phyloP scores from a whole-genome alignment of 2,113 vertebrate genomes.

The Hemibagrus wyckioides region DNA sequence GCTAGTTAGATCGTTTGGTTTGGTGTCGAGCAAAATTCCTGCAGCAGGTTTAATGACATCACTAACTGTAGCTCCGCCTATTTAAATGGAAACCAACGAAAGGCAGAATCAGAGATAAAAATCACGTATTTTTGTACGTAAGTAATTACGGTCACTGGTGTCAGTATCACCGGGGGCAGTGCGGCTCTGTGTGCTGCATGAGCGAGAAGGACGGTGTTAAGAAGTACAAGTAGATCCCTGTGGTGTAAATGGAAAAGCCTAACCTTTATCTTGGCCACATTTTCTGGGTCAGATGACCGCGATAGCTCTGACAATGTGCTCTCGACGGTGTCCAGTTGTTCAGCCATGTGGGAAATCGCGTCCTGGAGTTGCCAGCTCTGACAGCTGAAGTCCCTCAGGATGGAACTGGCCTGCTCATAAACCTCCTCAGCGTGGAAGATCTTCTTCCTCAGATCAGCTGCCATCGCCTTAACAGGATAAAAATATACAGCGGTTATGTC shows the following conservation, averaged over 20 bases:
- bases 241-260: neutral
- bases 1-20: neutral
- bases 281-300: slow-evolving; percentile 73
- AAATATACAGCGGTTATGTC: neutral
- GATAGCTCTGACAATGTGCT: slow-evolving; percentile 74
- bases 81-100: neutral
- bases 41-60: neutral
- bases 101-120: neutral
- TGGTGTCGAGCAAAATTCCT: neutral
- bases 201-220: neutral
- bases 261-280: slow-evolving; percentile 86
- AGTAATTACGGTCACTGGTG: neutral
- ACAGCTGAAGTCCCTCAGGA: slow-evolving; percentile 82
- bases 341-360: slow-evolving; percentile 75
- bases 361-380: slow-evolving; percentile 84
- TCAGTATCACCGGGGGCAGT: neutral
- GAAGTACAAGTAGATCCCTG: neutral
- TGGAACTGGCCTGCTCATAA: slow-evolving; percentile 80
- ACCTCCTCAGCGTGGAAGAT: slow-evolving; percentile 83
- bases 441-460: slow-evolving; percentile 88
- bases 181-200: neutral
- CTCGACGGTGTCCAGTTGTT: slow-evolving; percentile 78
- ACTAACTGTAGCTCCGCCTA: neutral
- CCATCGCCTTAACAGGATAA: slow-evolving; percentile 80
- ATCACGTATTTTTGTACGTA: neutral